Percentiles rank a stretch among this genome's conserved stretches.
Conservation (phyloP, 2,113 vertebrate genomes). For the Gadus macrocephalus region DNA sequence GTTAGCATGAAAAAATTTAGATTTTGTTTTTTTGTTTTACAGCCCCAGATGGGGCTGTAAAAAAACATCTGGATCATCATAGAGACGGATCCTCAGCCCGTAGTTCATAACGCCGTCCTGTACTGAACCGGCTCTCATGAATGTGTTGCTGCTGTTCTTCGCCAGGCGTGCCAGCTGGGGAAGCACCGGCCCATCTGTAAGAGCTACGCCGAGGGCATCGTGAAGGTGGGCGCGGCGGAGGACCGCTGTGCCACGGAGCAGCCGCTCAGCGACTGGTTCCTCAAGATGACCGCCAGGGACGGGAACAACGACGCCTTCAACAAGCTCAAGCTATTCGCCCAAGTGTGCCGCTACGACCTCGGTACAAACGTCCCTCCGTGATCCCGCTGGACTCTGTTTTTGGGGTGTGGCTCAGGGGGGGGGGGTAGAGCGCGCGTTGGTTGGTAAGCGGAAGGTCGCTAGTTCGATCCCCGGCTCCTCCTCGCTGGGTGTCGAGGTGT, state of each 20-base stretch:
- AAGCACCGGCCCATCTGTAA: constrained; percentile 95
- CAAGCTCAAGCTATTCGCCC: constrained; percentile 92
- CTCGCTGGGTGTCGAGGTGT: too few species aligned
- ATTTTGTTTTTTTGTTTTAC: too few species aligned
- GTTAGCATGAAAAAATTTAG: too few species aligned
- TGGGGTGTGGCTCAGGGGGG: too few species aligned
- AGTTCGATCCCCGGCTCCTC: too few species aligned
- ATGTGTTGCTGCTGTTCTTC: background rate
- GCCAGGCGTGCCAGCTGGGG: constrained; percentile 90
- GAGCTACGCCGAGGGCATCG: constrained; percentile 85
- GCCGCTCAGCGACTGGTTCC: constrained; percentile 92
- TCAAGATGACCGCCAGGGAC: constrained; percentile 81
- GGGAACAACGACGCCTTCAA: constrained; percentile 86
- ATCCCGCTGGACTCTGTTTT: too few species aligned
- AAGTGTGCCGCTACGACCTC: constrained; percentile 93
- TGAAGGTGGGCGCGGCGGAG: constrained; percentile 84
- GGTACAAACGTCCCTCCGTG: constrained; percentile 64
- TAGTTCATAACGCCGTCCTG: background rate
- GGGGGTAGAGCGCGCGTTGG: too few species aligned
- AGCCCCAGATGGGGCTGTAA: background rate
- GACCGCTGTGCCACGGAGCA: constrained; percentile 86
- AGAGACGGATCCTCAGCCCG: too few species aligned
- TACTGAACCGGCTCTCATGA: background rate
- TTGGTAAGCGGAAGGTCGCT: too few species aligned
- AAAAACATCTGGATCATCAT: too few species aligned